Conservation (phyloP, 2,797 vertebrate genomes). For the Aselliscus stoliczkanus region DNA sequence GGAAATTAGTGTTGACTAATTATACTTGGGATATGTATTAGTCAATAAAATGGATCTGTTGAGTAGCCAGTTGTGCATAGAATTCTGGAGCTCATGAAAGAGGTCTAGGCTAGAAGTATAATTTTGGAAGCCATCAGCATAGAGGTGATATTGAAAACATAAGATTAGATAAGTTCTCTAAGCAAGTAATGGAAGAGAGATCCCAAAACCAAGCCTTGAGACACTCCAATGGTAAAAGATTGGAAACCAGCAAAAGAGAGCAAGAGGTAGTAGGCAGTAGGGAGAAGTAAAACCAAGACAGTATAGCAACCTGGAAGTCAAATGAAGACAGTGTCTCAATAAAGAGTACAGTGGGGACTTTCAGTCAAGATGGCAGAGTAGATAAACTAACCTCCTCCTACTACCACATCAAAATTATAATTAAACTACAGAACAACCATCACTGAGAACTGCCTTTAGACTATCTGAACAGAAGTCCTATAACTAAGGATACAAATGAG, state of each 20-base stretch:
- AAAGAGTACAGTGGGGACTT: not conserved
- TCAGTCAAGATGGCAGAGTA: no score
- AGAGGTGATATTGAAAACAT: not conserved
- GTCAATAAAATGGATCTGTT: not conserved
- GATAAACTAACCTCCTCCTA: no score
- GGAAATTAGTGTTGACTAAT: not conserved
- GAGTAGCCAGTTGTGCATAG: not conserved
- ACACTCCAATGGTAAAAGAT: not conserved
- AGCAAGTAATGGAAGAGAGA: not conserved
- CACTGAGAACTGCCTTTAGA: no score
- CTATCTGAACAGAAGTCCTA: no score
- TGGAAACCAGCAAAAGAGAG: not conserved
- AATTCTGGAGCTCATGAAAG: not conserved
- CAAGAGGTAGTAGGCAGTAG: not conserved
- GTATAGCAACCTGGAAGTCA: not conserved
- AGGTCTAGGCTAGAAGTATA: not conserved
- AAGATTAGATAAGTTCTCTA: not conserved
- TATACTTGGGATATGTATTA: not conserved
- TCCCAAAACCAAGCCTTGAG: not conserved
- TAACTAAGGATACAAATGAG: no score
- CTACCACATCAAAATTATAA: no score
- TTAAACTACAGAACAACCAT: no score
- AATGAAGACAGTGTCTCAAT: not conserved
- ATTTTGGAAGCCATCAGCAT: not conserved
- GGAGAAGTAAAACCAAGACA: not conserved